Conservation (phyloP, 2,888 invertebrate species). For the Lepidochrysops patricia region DNA sequence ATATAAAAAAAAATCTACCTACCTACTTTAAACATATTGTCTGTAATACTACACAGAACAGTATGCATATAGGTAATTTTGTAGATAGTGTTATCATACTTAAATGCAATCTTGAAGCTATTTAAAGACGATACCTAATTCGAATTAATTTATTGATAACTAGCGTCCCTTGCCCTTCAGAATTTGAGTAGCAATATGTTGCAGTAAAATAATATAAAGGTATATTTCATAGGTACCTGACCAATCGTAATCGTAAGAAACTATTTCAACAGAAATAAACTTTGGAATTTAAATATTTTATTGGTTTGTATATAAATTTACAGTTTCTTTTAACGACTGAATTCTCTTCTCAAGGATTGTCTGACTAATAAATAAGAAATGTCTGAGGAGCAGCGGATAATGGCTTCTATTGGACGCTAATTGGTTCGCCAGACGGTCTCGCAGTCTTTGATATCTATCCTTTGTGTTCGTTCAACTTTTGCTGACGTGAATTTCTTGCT, state of each 20-base stretch:
- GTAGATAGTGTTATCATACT: background rate
- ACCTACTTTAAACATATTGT: background rate
- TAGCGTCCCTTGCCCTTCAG: background rate
- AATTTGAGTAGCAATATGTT: background rate
- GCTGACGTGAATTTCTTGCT: background rate
- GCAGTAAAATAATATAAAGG: background rate
- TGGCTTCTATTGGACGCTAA: conserved; percentile 55
- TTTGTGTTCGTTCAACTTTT: conserved; percentile 19
- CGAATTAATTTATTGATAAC: background rate
- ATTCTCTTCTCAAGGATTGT: conserved; percentile 43
- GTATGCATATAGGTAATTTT: background rate
- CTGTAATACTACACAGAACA: background rate
- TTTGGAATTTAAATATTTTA: no score
- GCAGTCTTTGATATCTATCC: conserved; percentile 33
- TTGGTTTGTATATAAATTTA: background rate
- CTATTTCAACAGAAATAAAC: no score
- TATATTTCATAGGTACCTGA: no score
- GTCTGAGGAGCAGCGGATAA: conserved; percentile 52
- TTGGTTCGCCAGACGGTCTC: conserved; percentile 55
- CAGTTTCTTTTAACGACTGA: conserved; percentile 33
- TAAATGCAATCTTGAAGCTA: background rate
- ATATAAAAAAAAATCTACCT: background rate
- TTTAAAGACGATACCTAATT: background rate
- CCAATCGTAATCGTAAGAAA: no score
- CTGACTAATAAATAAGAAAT: conserved; percentile 37